Evolutionary conservation across 2,113 vertebrate genomes (phyloP).

Genomic region (Eolophus roseicapilla): DNA sequence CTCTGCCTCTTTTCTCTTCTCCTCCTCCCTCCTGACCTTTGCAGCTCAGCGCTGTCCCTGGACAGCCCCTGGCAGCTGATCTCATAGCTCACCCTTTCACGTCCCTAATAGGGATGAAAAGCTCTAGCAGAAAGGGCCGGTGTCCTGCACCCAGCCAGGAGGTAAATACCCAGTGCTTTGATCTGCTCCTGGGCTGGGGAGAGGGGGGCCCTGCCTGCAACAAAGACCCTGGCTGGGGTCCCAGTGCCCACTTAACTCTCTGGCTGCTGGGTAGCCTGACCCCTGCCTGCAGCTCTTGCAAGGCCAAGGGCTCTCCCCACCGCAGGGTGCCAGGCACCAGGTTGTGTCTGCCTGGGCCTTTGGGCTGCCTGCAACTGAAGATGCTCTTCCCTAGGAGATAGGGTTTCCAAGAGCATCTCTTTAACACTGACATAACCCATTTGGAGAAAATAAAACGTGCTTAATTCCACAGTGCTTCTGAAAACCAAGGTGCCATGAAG

Average conservation of each 20-base stretch:
- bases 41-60: slow-evolving; percentile 41
- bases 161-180: slow-evolving; percentile 56
- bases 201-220: not conserved
- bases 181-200: slow-evolving; percentile 20
- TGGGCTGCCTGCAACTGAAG: not conserved
- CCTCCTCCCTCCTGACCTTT: slow-evolving; percentile 68
- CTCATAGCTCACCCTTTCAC: slow-evolving; percentile 60
- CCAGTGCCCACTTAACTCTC: not conserved
- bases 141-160: slow-evolving; percentile 31
- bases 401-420: not conserved
- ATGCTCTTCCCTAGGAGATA: not conserved
- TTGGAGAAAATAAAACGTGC: not conserved
- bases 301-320: not conserved
- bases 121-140: slow-evolving; percentile 49
- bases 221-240: not conserved
- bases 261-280: not conserved
- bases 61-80: slow-evolving; percentile 66
- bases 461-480: not conserved
- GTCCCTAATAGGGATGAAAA: slow-evolving; percentile 65
- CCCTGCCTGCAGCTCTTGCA: not conserved
- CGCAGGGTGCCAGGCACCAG: fast-evolving
- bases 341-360: not conserved
- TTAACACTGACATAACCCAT: fast-evolving
- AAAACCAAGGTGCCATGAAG: not conserved
- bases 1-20: slow-evolving; percentile 67